Evolutionary conservation across 1,140 invertebrate genomes (phyloP).

Genomic region (Protaetia brevitarsis): DNA sequence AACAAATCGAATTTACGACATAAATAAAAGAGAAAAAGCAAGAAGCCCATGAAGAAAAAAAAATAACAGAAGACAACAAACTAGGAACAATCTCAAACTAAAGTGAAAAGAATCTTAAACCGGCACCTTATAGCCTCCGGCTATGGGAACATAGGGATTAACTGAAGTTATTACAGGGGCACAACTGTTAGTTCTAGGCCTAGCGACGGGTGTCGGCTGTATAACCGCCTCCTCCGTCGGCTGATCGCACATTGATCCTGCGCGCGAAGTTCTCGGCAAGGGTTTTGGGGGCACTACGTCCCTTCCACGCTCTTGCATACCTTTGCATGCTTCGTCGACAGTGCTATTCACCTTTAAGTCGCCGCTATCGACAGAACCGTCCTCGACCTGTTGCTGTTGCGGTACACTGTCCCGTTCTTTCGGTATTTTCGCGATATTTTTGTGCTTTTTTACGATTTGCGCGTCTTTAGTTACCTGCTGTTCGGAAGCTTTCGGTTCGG

Average conservation of each 20-base stretch:
- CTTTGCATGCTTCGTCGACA: slow-evolving; percentile 30
- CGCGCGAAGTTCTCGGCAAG: slow-evolving; percentile 64
- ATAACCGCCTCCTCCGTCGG: slow-evolving; percentile 35
- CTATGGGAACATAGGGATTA: slow-evolving; percentile 53
- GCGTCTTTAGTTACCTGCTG: slow-evolving; percentile 16
- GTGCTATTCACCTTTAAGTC: slow-evolving; percentile 17
- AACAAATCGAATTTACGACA: no score
- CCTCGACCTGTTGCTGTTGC: slow-evolving; percentile 34
- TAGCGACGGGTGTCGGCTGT: slow-evolving; percentile 67
- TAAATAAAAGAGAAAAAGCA: neutral
- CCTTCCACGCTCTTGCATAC: slow-evolving; percentile 32
- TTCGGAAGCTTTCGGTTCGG: slow-evolving; percentile 24
- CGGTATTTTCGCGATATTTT: slow-evolving; percentile 41
- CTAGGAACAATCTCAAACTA: neutral
- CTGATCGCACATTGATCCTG: slow-evolving; percentile 60
- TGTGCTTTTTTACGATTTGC: slow-evolving; percentile 22
- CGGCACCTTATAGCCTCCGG: slow-evolving; percentile 66
- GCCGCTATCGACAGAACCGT: neutral
- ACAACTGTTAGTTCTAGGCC: slow-evolving; percentile 66
- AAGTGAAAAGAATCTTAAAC: slow-evolving; percentile 1
- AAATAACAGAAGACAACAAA: neutral
- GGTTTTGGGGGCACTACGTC: slow-evolving; percentile 66
- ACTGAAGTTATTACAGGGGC: slow-evolving; percentile 49
- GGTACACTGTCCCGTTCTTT: slow-evolving; percentile 38
- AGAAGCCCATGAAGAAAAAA: neutral